A percentile compares a stretch with the other conserved stretches of the same genome.
Conservation (phyloP, 2,888 invertebrate genomes). For the Lycocerus yunnanus region DNA sequence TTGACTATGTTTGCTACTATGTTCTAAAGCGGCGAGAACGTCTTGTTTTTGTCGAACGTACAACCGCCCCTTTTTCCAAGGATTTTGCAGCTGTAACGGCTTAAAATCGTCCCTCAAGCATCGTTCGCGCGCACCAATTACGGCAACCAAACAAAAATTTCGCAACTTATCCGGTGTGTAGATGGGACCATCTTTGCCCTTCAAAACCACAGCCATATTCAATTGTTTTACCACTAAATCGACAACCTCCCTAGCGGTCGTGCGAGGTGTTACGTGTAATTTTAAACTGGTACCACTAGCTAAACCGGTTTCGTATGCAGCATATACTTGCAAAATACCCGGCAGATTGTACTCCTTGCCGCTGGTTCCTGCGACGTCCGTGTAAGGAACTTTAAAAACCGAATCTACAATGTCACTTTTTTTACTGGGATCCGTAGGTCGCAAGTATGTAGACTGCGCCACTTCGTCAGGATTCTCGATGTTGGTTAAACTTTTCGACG, state of each 20-base stretch:
- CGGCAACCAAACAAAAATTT: constrained; percentile 93
- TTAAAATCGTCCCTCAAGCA: constrained; percentile 94
- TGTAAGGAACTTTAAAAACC: constrained; percentile 46
- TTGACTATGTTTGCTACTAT: constrained; percentile 81
- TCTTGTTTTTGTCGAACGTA: constrained; percentile 93
- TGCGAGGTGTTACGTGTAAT: constrained; percentile 89
- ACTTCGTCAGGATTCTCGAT: constrained; percentile 42
- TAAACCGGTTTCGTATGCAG: constrained; percentile 94
- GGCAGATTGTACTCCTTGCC: constrained; percentile 45
- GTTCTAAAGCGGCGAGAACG: constrained; percentile 84
- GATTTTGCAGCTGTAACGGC: constrained; percentile 90
- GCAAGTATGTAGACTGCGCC: constrained; percentile 40
- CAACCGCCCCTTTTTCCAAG: constrained; percentile 92
- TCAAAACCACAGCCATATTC: constrained; percentile 88
- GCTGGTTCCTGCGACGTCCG: constrained; percentile 32
- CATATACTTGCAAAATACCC: constrained; percentile 76
- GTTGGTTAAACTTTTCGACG: constrained; percentile 55
- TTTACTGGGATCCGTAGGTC: constrained; percentile 41
- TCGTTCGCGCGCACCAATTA: constrained; percentile 92
- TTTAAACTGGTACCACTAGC: constrained; percentile 92
- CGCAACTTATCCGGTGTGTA: constrained; percentile 81
- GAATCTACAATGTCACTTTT: constrained; percentile 40
- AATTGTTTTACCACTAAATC: constrained; percentile 94
- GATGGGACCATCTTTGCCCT: constrained; percentile 84
- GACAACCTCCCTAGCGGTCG: constrained; percentile 93